Conservation (phyloP, 2,888 invertebrate species). For the Brachylomia viminalis region DNA sequence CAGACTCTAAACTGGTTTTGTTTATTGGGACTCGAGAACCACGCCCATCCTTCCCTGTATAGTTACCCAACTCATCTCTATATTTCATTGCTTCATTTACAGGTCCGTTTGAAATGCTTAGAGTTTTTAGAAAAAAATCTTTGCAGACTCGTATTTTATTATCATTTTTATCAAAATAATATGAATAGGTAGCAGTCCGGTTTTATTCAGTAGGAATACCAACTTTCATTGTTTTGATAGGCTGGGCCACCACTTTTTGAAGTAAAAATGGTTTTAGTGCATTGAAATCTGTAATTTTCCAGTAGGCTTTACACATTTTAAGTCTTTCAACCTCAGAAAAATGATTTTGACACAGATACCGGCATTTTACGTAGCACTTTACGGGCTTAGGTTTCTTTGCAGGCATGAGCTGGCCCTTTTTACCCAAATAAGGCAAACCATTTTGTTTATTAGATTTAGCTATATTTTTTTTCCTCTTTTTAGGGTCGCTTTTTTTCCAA, state of each 20-base stretch:
- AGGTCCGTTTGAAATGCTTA: conserved; percentile 45
- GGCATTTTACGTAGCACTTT: not conserved
- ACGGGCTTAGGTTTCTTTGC: not conserved
- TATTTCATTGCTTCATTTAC: conserved; percentile 23
- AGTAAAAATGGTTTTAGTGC: not conserved
- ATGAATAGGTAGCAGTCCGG: not conserved
- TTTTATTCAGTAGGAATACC: not conserved
- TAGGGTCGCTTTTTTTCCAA: no score
- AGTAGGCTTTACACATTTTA: not conserved
- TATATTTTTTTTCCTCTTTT: no score
- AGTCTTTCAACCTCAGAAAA: conserved; percentile 12
- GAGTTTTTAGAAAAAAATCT: not conserved
- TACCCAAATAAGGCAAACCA: no score
- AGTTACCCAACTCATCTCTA: conserved; percentile 20
- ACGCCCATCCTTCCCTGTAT: conserved; percentile 11
- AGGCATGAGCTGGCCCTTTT: no score
- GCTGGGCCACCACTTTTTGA: not conserved
- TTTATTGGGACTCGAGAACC: conserved; percentile 9
- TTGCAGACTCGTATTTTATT: not conserved
- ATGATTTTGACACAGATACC: not conserved
- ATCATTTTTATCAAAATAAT: conserved; percentile 1
- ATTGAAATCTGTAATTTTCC: not conserved
- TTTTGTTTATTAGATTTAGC: no score
- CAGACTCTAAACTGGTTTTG: conserved; percentile 3
- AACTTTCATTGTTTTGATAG: conserved; percentile 5